Evolutionary conservation across 2,888 invertebrate genomes (phyloP), one percentile per base, ranked within the genome.

Genomic region (Conchocele bisecta): DNA sequence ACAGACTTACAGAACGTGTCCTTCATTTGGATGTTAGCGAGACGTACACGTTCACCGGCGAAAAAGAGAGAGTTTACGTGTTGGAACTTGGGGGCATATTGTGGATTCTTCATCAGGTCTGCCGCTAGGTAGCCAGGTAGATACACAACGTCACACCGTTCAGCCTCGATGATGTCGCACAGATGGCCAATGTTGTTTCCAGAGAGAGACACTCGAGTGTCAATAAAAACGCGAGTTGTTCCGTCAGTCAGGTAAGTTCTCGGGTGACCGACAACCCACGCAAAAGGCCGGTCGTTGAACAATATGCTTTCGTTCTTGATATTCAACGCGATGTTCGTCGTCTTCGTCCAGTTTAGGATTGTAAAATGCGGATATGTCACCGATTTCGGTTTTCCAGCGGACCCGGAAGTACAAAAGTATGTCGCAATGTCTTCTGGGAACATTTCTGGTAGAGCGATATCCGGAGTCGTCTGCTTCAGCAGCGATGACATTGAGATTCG

Each of bases 221-320:
- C 74, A 11, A 74, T 50, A 28, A 75, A 73, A 9, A 78, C 33
- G 11, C 65, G 53, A 0, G 71, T 75, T 2, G 65, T 50, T 11
- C 78, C 78, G 11, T 51, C 46, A 3, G 68, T 61, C 1, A 78
- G 11, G 29, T 63, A 71, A 4, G 61, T 51, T n/a, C 71, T 35
- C 1, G 74, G 78, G 26, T 57, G 66, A 1, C 78, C 78, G 9
- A 67, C 56, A 1, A 37, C 51, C 78, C 78, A 74, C 13, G 64
- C 51, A 29, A 78, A 69, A 24, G 60, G 59, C 17, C 76, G 51
- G 11, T 77, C 76, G 17, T 39, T 42, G 54, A 69, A 77, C 17
- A 50, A 63, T 1, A 60, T 35, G 11, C 59, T 63, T 0, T 57
- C 31, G 0, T 57, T 29, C 3, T 51, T 42, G 0, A 78, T 59